phyloP scores from a whole-genome alignment of 2,113 vertebrate species.

The Meles meles region DNA sequence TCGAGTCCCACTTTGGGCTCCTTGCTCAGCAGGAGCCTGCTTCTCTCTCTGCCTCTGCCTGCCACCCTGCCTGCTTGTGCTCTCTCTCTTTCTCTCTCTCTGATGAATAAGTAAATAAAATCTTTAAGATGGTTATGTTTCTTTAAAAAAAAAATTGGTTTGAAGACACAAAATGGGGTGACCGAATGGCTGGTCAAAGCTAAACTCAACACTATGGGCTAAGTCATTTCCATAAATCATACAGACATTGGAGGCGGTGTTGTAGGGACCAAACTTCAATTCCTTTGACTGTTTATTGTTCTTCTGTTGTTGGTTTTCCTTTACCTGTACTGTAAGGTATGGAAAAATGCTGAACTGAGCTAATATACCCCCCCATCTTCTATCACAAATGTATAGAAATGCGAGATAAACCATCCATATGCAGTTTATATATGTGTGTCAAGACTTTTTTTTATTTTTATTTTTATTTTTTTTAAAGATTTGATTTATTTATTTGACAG shows the following conservation, averaged over 20 bases:
- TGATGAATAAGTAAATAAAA: no score
- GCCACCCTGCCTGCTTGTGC: no score
- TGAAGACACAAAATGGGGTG: background rate
- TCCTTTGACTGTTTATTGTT: background rate
- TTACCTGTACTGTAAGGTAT: background rate
- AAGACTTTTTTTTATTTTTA: no score
- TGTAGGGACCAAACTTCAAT: background rate
- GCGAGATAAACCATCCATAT: background rate
- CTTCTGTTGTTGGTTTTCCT: background rate
- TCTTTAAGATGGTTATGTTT: no score
- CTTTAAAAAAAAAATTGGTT: background rate
- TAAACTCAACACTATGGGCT: background rate
- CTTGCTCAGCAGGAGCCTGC: no score
- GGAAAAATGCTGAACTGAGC: background rate
- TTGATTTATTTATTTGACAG: no score
- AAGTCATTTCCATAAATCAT: background rate
- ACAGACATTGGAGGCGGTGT: background rate
- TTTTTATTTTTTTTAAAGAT: no score
- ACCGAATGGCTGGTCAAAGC: background rate
- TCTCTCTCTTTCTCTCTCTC: no score
- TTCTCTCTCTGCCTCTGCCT: no score
- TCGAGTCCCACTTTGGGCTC: no score
- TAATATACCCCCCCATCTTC: background rate
- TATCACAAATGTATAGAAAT: background rate
- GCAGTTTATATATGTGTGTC: background rate